Base-by-base conservation (phyloP, 2,888 invertebrate species). In the Agonopterix alstromeriana region DNA sequence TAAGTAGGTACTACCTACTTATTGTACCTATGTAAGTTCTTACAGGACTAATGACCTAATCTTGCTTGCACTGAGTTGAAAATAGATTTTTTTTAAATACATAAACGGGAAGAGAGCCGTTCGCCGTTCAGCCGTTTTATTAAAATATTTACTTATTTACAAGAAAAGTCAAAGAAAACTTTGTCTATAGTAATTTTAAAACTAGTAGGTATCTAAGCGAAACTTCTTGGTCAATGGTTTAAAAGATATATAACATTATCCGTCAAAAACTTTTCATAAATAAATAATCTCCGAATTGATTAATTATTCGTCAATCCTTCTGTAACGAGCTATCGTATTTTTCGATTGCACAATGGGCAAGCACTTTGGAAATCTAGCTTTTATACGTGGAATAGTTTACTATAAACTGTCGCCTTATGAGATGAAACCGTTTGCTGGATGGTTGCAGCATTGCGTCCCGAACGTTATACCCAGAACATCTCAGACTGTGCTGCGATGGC, bases 361-460 rank as follows among this genome's bases (percentile, higher is more conserved):
- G 58, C 86, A 90, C 66, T 97, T 95, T 67, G 97, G 97, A 61
- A 90, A 94, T 52, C 89, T 97, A 57, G 92, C 92, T 35, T 8
- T 35, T 67, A 86, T 97, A 38, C 91, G 95, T 56, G 95, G 97
- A n/a, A 91, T 97, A 53, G 90, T 97, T 50, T 93, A 90, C 54
- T 97, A 94, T 77, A 92, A 92, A 61, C 62, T 98, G 14, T 97
- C 97, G 12, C 96, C 95, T 1, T 94, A 94, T 70, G 97, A 98
- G 73, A 94, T 94, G 73, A 94, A 91, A 66, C 93, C 96, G 1
- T 96, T 96, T 65, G 94, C 93, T 47, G 94, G 95, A 43, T 82
- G 90, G 0, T 73, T 97, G 49, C 85, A 90, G 8, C 85, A 93
- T 57, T 95, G 96, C 10, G 40, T 96, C 3, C 94, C 95, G 0